Percentiles rank a stretch among this genome's conserved stretches.
Evolutionary conservation across 2,797 vertebrate genomes (phyloP).

Genomic region (Myotis myotis): DNA sequence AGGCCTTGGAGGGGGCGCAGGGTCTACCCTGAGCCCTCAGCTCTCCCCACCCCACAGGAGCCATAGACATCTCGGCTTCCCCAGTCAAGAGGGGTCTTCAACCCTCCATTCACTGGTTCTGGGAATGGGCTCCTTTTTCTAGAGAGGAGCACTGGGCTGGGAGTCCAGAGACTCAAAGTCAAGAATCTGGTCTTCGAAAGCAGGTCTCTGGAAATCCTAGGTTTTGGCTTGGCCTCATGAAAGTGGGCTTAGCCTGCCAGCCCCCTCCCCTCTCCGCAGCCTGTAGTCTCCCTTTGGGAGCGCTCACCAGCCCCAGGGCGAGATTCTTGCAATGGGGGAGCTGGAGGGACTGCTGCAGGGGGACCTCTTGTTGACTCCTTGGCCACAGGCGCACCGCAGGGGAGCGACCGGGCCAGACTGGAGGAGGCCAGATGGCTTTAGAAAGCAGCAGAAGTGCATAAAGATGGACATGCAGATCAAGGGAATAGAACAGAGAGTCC

Average conservation of each 20-base stretch:
- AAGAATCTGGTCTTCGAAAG: background rate
- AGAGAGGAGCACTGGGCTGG: background rate
- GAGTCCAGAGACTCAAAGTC: background rate
- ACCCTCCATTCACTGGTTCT: background rate
- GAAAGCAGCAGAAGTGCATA: background rate
- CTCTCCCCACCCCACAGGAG: background rate
- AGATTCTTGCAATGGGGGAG: background rate
- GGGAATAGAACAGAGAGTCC: background rate
- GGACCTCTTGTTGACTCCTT: background rate
- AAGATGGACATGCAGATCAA: rapidly evolving
- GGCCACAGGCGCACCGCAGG: background rate
- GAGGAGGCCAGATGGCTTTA: background rate
- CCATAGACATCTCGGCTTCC: background rate
- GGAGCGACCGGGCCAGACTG: background rate
- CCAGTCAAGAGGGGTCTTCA: background rate
- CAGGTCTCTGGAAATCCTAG: background rate
- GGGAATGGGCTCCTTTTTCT: background rate
- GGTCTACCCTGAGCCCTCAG: background rate
- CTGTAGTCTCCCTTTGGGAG: background rate
- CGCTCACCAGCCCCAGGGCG: background rate
- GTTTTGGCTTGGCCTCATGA: background rate
- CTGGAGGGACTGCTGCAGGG: background rate
- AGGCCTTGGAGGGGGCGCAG: too few species aligned
- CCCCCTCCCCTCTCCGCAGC: rapidly evolving
- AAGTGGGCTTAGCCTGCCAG: background rate